Evolutionary conservation across 30 jellyfish, hydroid and myxozoan species (phyloP).

Genomic region (Turritopsis dohrnii): DNA sequence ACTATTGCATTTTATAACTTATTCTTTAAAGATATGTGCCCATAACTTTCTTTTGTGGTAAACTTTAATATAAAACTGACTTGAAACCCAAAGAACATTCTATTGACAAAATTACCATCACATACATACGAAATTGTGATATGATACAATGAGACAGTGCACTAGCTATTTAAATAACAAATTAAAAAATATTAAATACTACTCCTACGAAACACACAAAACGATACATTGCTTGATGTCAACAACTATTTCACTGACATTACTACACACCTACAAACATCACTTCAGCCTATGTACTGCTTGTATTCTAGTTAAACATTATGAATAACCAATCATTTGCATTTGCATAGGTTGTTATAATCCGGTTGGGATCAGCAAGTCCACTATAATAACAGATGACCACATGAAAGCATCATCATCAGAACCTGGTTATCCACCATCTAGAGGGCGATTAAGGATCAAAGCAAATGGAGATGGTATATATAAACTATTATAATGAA

Average conservation of each 20-base stretch:
- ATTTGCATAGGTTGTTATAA: slow-evolving; percentile 15
- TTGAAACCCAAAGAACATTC: no score
- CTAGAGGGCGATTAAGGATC: slow-evolving; percentile 12
- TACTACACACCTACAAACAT: background rate
- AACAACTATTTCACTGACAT: background rate
- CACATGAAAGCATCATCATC: slow-evolving; percentile 68
- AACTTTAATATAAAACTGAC: no score
- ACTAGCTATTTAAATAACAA: no score
- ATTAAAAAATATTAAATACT: no score
- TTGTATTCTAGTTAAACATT: background rate
- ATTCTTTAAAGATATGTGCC: no score
- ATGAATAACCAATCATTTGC: background rate
- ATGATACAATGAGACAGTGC: no score
- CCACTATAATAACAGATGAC: slow-evolving; percentile 49
- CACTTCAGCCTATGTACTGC: background rate
- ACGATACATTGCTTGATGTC: background rate
- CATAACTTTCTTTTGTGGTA: no score
- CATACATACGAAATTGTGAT: no score
- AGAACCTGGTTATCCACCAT: slow-evolving; percentile 17
- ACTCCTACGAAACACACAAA: background rate
- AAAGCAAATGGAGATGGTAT: slow-evolving; percentile 23
- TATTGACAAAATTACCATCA: no score
- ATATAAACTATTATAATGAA: background rate
- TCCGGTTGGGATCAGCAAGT: slow-evolving; percentile 32
- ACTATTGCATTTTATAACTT: background rate